phyloP scores from a whole-genome alignment of 2,888 invertebrate genomes.

The Agrochola lychnidis region DNA sequence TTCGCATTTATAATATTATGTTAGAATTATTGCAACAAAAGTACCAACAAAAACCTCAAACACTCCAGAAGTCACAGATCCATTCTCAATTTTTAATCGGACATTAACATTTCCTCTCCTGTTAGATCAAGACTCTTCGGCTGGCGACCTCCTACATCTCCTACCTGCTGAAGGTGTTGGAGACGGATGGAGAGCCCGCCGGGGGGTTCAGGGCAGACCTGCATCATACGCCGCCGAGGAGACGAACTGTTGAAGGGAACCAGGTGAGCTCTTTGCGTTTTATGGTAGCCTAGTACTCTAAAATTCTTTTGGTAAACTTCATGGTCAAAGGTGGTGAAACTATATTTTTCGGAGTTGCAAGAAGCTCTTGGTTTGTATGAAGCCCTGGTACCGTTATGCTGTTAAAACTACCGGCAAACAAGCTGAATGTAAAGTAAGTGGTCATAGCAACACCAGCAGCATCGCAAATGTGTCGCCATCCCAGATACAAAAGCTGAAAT shows the following conservation, averaged over 20 bases:
- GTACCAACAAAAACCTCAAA: conserved; percentile 36
- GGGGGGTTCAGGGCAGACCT: conserved; percentile 97
- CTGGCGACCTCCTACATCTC: conserved; percentile 98
- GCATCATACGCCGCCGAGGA: conserved; percentile 88
- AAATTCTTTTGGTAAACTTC: background rate
- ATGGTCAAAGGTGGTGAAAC: no score
- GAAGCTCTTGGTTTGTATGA: conserved; percentile 8
- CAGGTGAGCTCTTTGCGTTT: conserved; percentile 71
- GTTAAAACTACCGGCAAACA: no score
- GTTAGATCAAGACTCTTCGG: conserved; percentile 97
- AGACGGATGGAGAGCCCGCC: conserved; percentile 95
- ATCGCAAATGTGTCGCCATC: no score
- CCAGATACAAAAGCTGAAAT: no score
- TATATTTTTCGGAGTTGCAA: no score
- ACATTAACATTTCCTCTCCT: conserved; percentile 71
- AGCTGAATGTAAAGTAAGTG: no score
- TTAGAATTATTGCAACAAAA: background rate
- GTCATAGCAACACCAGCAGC: no score
- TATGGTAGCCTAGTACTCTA: background rate
- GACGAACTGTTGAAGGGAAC: conserved; percentile 75
- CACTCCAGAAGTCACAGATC: conserved; percentile 47
- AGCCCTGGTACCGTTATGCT: background rate
- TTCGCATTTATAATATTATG: no score
- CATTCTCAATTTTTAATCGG: conserved; percentile 63
- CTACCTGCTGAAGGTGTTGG: conserved; percentile 97